Percentiles rank a stretch among this genome's conserved stretches.
phyloP scores from a whole-genome alignment of 2,888 invertebrate species.

The Cotesia congregata region DNA sequence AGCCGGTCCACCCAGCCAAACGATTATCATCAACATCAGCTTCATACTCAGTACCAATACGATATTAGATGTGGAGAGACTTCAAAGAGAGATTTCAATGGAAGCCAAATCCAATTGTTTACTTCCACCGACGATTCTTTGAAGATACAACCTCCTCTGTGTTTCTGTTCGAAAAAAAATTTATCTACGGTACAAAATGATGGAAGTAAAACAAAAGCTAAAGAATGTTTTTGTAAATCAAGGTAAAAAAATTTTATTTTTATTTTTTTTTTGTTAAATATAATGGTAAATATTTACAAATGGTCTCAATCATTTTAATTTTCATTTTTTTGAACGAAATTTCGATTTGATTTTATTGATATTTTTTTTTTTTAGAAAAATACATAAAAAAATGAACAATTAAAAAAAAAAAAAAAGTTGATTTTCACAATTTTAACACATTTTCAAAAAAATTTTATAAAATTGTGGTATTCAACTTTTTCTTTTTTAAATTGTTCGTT shows the following conservation, averaged over 20 bases:
- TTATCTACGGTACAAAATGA: background rate
- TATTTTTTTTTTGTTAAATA: too few species aligned
- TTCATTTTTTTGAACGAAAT: too few species aligned
- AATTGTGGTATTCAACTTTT: too few species aligned
- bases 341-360: too few species aligned
- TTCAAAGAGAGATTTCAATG: slow-evolving; percentile 2
- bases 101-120: background rate
- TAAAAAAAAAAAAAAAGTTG: too few species aligned
- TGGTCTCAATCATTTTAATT: too few species aligned
- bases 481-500: too few species aligned
- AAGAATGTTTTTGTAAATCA: background rate
- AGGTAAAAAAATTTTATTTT: background rate
- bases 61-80: background rate
- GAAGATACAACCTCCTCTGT: background rate
- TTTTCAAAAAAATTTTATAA: too few species aligned
- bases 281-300: too few species aligned
- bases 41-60: background rate
- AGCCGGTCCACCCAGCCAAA: background rate
- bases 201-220: background rate
- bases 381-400: too few species aligned
- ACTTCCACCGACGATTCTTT: background rate
- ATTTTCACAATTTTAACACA: too few species aligned
- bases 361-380: too few species aligned
- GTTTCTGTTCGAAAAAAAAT: background rate
- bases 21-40: background rate